A percentile compares a stretch with the other conserved stretches of the same genome.
Evolutionary conservation across 2,113 vertebrate species (phyloP).

Genomic region (Larimichthys crocea): DNA sequence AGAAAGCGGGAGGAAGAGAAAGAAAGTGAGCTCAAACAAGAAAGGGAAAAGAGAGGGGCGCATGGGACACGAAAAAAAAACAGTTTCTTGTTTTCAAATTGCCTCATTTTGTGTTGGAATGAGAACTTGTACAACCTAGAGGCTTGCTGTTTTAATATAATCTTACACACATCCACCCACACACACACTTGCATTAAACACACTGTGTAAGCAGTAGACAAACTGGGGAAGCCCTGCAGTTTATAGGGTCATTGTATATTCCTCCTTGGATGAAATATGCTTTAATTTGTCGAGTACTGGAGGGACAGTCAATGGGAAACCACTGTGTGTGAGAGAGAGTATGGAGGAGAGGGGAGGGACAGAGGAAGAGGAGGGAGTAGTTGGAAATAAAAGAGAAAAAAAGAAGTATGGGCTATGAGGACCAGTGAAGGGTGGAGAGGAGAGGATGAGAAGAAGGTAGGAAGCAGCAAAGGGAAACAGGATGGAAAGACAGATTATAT

Average conservation of each 20-base stretch:
- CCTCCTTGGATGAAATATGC: conserved; percentile 71
- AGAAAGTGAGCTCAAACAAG: conserved; percentile 14
- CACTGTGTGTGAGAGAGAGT: conserved; percentile 4
- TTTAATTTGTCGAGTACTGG: conserved; percentile 73
- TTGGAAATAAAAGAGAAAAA: no score
- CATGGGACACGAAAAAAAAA: not conserved
- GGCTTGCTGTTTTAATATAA: conserved; percentile 48
- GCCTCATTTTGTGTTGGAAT: conserved; percentile 48
- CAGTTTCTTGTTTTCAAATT: conserved; percentile 49
- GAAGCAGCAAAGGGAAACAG: no score
- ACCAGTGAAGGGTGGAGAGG: not conserved
- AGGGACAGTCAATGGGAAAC: conserved; percentile 60
- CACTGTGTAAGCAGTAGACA: not conserved
- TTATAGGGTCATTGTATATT: conserved; percentile 66
- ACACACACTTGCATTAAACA: conserved; percentile 9
- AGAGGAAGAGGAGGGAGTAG: not conserved
- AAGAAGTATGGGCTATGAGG: not conserved
- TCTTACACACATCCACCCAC: conserved; percentile 4
- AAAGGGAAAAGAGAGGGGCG: not conserved
- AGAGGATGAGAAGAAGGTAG: no score
- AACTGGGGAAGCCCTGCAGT: conserved; percentile 45
- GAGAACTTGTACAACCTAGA: conserved; percentile 51
- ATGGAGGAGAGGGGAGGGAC: not conserved
- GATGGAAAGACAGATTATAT: no score
- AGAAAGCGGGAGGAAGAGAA: not conserved